Evolutionary conservation across 2,888 invertebrate species (phyloP).

Genomic region (Pheosia gnoma): DNA sequence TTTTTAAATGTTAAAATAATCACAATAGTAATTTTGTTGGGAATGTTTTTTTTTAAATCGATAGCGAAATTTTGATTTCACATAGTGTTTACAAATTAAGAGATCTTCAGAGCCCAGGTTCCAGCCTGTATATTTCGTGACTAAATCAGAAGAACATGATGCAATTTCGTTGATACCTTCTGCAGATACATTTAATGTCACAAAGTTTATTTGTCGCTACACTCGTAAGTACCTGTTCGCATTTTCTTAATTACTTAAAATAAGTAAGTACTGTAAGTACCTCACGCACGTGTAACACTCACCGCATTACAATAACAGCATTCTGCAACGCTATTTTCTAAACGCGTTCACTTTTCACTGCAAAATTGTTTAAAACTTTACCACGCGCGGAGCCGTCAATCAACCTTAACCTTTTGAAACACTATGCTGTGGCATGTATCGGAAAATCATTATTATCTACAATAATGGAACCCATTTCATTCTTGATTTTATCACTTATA

Average conservation of each 20-base stretch:
- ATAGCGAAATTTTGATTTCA: too few relatives aligned
- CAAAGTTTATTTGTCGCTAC: too few relatives aligned
- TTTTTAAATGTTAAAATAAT: too few relatives aligned
- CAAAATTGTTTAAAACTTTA: constrained; percentile 39
- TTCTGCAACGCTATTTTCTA: constrained; percentile 28
- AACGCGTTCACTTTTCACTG: constrained; percentile 45
- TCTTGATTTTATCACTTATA: constrained; percentile 41
- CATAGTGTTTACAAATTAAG: too few relatives aligned
- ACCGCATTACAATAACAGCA: constrained; percentile 43
- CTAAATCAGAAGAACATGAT: too few relatives aligned
- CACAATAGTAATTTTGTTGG: too few relatives aligned
- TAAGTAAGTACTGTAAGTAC: not conserved
- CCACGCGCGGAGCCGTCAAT: constrained; percentile 39
- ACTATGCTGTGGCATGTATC: constrained; percentile 27
- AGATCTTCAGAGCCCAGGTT: too few relatives aligned
- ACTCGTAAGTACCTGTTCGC: too few relatives aligned
- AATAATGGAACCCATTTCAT: constrained; percentile 15
- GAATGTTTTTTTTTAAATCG: too few relatives aligned
- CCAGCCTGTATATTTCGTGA: too few relatives aligned
- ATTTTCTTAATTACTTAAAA: not conserved
- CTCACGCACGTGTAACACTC: constrained; percentile 25
- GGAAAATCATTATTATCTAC: constrained; percentile 17
- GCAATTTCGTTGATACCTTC: too few relatives aligned
- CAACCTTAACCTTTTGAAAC: constrained; percentile 46
- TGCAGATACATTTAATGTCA: too few relatives aligned